Base-by-base conservation (phyloP, 2,888 invertebrate species). In the Lasioglossum leucozonium region DNA sequence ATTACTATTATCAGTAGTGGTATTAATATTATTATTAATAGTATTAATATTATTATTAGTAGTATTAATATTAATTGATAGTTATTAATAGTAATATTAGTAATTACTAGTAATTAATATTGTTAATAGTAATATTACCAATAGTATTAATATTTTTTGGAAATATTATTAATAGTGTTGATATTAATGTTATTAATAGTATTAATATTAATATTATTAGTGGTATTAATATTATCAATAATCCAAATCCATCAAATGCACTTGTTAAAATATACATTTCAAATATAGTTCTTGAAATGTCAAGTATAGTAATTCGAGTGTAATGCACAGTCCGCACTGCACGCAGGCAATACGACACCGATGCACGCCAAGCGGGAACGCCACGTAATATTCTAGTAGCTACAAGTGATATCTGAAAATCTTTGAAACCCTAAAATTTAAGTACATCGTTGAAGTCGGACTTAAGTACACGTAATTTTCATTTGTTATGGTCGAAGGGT, bases 301-400 rank as follows among this genome's bases (percentile, higher is more conserved):
- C 58, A 58, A 58, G 58, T 26, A 58, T 58, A 58, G 26, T 58
- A 58, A 58, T 26, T 58, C 58, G 58, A 58, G 58, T 26, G 26
- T 58, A 58, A 58, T 58, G 58, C 26, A 58, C 13, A 58, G 58
- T 58, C 58, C 26, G 58, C 26, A 58, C n/a, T 58, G 58, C 58
- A 58, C 13, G 58, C 42, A 62, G 34, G 58, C 58, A 11, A 58
- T 26, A 58, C 0, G 58, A 58, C 58, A 26, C 58, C 26, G 11
- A 26, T 26, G 58, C 58, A 58, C 58, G 58, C 58, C 4, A 58
- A 58, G 58, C 58, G 16, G 26, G 16, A 58, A 58, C 58, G 26
- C 13, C 16, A 13, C 13, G 58, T n/a, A 58, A 58, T 58, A 58
- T 58, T 5, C 58, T 26, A 26, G 58, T 26, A 16, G 2, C 13